Conservation (phyloP, 1,140 invertebrate genomes). For the Aculops lycopersici region DNA sequence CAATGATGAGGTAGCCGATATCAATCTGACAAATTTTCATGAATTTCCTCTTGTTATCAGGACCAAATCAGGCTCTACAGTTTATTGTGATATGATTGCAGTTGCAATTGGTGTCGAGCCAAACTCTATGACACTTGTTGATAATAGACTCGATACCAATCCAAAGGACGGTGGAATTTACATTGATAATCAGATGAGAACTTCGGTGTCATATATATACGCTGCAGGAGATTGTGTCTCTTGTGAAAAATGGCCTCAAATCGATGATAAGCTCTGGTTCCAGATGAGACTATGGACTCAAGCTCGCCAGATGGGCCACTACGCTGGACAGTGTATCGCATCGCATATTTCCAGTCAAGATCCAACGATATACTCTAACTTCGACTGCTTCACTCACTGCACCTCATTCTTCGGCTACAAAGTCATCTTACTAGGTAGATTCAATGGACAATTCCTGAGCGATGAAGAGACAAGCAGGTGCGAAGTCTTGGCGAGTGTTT, state of each 20-base stretch:
- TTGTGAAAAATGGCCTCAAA: not conserved
- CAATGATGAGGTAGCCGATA: constrained; percentile 28
- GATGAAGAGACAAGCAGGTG: too few species aligned
- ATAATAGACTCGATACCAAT: not conserved
- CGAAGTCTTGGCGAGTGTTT: constrained; percentile 56
- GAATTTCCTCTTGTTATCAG: constrained; percentile 34
- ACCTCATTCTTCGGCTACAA: constrained; percentile 81
- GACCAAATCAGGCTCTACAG: constrained; percentile 35
- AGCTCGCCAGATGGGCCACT: constrained; percentile 77
- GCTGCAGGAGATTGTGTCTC: constrained; percentile 77
- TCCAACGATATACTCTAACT: constrained; percentile 16
- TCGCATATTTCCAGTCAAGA: not conserved
- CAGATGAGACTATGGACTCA: constrained; percentile 89
- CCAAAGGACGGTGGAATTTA: constrained; percentile 23
- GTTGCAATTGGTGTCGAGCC: constrained; percentile 73
- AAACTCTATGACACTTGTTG: constrained; percentile 15
- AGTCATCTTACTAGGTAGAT: constrained; percentile 54
- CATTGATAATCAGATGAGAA: constrained; percentile 57
- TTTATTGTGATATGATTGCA: constrained; percentile 62
- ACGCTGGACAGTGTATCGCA: constrained; percentile 59
- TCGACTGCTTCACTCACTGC: constrained; percentile 83
- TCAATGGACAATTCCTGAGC: constrained; percentile 58
- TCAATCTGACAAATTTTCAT: constrained; percentile 10
- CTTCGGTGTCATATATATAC: constrained; percentile 40
- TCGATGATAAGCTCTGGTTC: constrained; percentile 54